Evolutionary conservation across 2,113 vertebrate genomes (phyloP).

Genomic region (Micronycteris hirsuta): DNA sequence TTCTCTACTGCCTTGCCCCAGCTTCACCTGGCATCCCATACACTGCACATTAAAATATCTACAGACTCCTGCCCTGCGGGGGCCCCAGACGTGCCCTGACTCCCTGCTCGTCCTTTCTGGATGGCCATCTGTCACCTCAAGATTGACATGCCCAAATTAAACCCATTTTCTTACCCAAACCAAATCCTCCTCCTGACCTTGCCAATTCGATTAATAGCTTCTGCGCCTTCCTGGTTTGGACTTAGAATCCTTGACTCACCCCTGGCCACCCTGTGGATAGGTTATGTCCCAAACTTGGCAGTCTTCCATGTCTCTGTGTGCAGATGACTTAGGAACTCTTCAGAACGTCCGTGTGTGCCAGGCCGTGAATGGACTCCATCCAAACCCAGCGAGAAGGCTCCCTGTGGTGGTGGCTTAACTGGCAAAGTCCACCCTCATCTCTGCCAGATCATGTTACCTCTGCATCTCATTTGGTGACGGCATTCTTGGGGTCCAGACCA

Average conservation of each 20-base stretch:
- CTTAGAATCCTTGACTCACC: background rate
- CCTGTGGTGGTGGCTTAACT: background rate
- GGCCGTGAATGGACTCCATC: background rate
- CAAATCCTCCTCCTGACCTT: background rate
- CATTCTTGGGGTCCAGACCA: background rate
- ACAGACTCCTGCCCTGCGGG: background rate
- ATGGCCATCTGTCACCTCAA: background rate
- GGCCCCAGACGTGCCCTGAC: background rate
- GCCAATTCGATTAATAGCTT: background rate
- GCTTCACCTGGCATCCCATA: background rate
- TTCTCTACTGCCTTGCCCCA: background rate
- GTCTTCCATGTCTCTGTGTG: background rate
- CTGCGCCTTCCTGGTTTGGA: background rate
- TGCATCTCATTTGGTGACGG: background rate
- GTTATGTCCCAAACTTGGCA: background rate
- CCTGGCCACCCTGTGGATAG: background rate
- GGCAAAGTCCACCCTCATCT: background rate
- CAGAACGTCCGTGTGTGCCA: background rate
- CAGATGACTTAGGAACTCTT: background rate
- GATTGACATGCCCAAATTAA: background rate
- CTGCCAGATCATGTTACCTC: rapidly evolving
- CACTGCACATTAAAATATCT: background rate
- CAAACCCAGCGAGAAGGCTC: background rate
- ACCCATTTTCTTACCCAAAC: background rate
- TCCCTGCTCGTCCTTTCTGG: background rate